Evolutionary conservation across 2,797 vertebrate genomes (phyloP).

Genomic region (Argyrosomus regius): DNA sequence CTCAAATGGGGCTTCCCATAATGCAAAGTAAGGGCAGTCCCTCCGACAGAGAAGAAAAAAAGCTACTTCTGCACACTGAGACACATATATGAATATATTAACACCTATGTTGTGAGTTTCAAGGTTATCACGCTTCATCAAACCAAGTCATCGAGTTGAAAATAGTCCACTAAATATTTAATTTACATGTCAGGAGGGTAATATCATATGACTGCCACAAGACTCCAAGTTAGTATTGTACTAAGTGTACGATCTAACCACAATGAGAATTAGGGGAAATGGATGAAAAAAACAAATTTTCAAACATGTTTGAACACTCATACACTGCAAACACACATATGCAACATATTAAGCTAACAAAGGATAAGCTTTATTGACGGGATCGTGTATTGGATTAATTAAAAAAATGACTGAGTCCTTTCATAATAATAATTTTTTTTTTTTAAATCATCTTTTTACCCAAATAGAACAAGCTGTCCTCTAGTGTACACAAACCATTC

Average conservation of each 20-base stretch:
- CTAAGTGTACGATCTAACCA: background rate
- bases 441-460: background rate
- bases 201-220: conserved; percentile 41
- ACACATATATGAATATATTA: conserved; percentile 18
- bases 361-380: background rate
- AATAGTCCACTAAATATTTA: conserved; percentile 1
- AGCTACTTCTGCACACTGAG: conserved; percentile 14
- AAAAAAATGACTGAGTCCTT: background rate
- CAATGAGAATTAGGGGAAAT: background rate
- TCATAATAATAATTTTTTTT: background rate
- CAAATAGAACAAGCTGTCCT: conserved; percentile 1
- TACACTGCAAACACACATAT: no score
- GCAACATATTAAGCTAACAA: background rate
- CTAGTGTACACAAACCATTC: background rate
- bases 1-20: conserved; percentile 67
- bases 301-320: background rate
- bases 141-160: conserved; percentile 27
- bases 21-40: conserved; percentile 74
- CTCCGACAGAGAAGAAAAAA: conserved; percentile 26
- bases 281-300: background rate
- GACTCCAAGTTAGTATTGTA: conserved; percentile 20
- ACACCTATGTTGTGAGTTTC: conserved; percentile 17
- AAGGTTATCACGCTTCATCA: conserved; percentile 21
- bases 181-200: conserved; percentile 13
- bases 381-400: background rate